Percentiles rank a stretch among this genome's conserved stretches.
These are phyloP conservation scores for Pteronura brasiliensis DNA, from an alignment of 2,113 vertebrate species.

Conservation along the genomic window DNA sequence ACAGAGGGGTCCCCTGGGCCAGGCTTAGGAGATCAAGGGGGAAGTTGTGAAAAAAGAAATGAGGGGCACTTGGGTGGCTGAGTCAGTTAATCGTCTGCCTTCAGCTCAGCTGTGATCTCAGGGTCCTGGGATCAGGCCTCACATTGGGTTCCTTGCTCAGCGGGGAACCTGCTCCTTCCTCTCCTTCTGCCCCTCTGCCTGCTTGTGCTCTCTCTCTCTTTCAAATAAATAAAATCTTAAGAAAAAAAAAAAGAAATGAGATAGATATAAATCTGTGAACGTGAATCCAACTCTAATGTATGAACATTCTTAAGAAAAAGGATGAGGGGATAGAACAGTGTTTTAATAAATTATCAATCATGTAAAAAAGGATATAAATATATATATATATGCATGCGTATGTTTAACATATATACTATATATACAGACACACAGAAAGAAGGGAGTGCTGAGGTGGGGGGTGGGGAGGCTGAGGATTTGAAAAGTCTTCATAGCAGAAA, in stretches of 20 bases:
- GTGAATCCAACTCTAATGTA: background rate
- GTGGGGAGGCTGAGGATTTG: background rate
- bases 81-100: no score
- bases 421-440: background rate
- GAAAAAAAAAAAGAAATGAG: background rate
- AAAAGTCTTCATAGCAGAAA: background rate
- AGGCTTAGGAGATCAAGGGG: background rate
- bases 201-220: no score
- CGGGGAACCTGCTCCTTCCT: no score
- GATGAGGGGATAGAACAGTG: background rate
- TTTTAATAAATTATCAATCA: background rate
- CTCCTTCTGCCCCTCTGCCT: no score
- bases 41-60: background rate
- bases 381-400: background rate
- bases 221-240: no score
- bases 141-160: no score
- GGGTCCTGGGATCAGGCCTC: no score
- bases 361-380: background rate
- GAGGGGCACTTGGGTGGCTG: background rate
- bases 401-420: background rate
- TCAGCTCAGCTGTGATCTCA: no score
- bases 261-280: background rate
- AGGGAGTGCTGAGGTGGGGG: background rate
- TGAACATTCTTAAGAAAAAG: background rate
- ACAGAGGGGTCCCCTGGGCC: background rate